Evolutionary conservation across 2,797 vertebrate species (phyloP), one percentile per base, ranked within the genome.

Genomic region (Gymnocypris eckloni): DNA sequence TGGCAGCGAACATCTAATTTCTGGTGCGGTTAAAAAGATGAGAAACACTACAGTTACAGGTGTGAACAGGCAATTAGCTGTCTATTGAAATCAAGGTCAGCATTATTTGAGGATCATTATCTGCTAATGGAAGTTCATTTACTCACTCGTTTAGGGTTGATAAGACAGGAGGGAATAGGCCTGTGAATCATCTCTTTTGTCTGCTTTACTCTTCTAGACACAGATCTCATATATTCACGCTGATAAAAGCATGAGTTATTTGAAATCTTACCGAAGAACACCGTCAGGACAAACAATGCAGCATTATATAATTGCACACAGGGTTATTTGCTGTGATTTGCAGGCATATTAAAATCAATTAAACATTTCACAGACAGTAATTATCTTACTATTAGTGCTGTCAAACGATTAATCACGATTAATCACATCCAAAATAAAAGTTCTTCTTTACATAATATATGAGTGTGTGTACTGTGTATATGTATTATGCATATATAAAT

Each of bases 21-120:
- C 83, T 86, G 89, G 87, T 88, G 88, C 87, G 90, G 91, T 92
- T 89, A 91, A 92, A 82, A 89, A 70, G 71, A 91, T 89, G 87
- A 89, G 87, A 88, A 89, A 86, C 87, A 73, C 87, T 88, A 88
- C 81, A 92, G 93, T 93, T 93, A 93, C 90, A 88, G 86, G 92
- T 94, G 93, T 93, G 94, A 94, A 95, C 94, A 95, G 92, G 92
- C 93, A 95, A 28, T 95, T 95, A 95, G 92, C 92, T 91, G 89
- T 83, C 86, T 86, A 28, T 86, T 80, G 85, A 88, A 92, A 94
- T 94, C 92, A 90, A 88, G 91, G 92, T 87, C 81, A 84, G 89
- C 39, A 71, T 82, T 61, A 84, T 83, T 87, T 85, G 73, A 86
- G 79, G 85, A 87, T 88, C 79, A 89, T 90, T 90, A 90, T 90